phyloP scores from a whole-genome alignment of 2,888 invertebrate species.

The Oscheius myriophilus region DNA sequence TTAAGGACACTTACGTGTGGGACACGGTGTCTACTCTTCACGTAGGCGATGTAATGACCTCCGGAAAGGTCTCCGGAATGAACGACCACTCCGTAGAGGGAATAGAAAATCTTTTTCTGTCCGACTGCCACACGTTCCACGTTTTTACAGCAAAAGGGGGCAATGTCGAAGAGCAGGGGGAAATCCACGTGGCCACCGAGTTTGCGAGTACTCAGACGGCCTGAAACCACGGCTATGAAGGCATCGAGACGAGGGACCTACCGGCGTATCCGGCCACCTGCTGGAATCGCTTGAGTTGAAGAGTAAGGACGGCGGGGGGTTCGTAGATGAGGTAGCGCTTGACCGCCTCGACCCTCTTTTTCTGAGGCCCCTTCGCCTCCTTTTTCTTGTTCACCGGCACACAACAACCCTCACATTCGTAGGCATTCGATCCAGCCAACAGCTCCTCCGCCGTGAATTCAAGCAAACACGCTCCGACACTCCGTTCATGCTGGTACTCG shows the following conservation, averaged over 20 bases:
- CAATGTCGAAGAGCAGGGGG: constrained; percentile 84
- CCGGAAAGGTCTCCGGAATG: constrained; percentile 91
- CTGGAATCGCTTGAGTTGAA: constrained; percentile 95
- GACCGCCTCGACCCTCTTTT: constrained; percentile 49
- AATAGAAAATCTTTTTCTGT: constrained; percentile 78
- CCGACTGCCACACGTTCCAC: constrained; percentile 46
- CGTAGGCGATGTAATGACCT: constrained; percentile 92
- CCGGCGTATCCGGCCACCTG: constrained; percentile 72
- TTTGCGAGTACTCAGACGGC: constrained; percentile 80
- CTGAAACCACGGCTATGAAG: constrained; percentile 6
- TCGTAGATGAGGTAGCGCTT: constrained; percentile 79
- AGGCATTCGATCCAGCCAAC: constrained; percentile 86
- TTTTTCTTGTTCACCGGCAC: constrained; percentile 35
- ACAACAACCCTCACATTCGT: constrained; percentile 86
- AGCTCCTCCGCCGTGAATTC: constrained; percentile 36
- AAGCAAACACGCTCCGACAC: constrained; percentile 31
- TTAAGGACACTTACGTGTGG: constrained; percentile 22
- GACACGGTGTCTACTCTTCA: constrained; percentile 78
- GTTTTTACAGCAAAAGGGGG: constrained; percentile 81
- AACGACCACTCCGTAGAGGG: constrained; percentile 92
- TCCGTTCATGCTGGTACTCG: constrained; percentile 24
- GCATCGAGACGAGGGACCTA: neutral
- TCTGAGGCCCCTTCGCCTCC: constrained; percentile 32
- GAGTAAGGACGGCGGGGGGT: constrained; percentile 90
- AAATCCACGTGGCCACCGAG: constrained; percentile 83